phyloP scores from a whole-genome alignment of 1,140 invertebrate species.

The Trichonephila inaurata region DNA sequence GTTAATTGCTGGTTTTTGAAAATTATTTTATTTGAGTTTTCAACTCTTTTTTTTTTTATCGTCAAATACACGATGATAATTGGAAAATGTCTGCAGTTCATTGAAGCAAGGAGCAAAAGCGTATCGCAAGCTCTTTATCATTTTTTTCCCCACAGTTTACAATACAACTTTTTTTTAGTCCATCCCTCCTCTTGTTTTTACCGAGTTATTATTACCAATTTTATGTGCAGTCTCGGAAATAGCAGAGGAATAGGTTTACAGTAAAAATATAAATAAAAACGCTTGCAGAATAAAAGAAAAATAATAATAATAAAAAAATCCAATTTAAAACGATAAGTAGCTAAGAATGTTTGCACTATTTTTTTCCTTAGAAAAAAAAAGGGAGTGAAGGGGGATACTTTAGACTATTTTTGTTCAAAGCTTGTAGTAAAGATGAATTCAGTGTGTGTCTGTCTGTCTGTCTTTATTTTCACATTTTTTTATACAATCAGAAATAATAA shows the following conservation, averaged over 20 bases:
- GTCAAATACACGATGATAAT: not conserved
- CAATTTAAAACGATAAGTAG: slow-evolving; percentile 55
- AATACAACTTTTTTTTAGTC: not conserved
- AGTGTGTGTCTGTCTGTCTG: not conserved
- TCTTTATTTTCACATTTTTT: slow-evolving; percentile 6
- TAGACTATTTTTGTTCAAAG: not conserved
- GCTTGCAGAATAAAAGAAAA: no score
- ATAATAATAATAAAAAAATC: slow-evolving; percentile 13
- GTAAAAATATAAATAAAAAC: not conserved
- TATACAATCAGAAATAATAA: not conserved
- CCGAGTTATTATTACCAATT: slow-evolving; percentile 24
- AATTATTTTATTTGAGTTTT: not conserved
- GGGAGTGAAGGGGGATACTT: no score
- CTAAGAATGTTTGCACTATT: slow-evolving; percentile 25
- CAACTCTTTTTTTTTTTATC: slow-evolving; percentile 1
- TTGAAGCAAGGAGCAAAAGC: not conserved
- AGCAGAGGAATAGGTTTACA: not conserved
- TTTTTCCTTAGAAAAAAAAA: not conserved
- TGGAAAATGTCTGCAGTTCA: not conserved
- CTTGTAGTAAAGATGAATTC: slow-evolving; percentile 30
- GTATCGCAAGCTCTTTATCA: not conserved
- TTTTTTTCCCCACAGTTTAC: not conserved
- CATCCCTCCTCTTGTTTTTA: not conserved
- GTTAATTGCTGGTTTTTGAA: slow-evolving; percentile 24
- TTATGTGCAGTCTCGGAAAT: not conserved